Conservation (phyloP, 2,113 vertebrate species). For the Pseudopipra pipra region DNA sequence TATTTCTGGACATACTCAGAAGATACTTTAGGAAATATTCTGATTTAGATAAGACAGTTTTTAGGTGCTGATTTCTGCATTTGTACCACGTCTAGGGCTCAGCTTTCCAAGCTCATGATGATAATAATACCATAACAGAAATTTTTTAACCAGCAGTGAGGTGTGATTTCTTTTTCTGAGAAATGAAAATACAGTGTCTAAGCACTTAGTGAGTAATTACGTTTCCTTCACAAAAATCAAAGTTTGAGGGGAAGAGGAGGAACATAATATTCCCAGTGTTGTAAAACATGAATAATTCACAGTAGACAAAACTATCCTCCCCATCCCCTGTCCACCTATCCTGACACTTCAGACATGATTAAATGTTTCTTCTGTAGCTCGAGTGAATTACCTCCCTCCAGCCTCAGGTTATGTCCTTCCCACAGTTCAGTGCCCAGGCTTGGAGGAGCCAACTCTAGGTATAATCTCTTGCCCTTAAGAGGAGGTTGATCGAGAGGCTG, state of each 20-base stretch:
- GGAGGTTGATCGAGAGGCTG: neutral
- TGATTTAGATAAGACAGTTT: neutral
- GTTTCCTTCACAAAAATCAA: neutral
- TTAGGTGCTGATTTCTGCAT: neutral
- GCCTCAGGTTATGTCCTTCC: neutral
- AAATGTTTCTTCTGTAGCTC: neutral
- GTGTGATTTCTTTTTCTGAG: neutral
- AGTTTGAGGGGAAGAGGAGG: neutral
- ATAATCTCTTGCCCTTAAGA: constrained; percentile 45
- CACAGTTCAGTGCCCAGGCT: neutral
- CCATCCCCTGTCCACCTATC: neutral
- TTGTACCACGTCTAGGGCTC: neutral
- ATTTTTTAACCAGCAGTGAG: neutral
- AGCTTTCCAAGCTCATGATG: neutral
- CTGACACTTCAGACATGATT: neutral
- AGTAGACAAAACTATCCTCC: neutral
- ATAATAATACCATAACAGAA: neutral
- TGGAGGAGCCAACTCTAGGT: neutral
- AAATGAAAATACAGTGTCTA: neutral
- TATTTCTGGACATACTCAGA: neutral
- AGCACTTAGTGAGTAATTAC: neutral
- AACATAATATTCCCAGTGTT: neutral
- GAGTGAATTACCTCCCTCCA: neutral
- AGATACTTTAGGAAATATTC: neutral
- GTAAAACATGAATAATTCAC: neutral